Conservation (phyloP, 1,140 invertebrate species). For the Drosophila simulans region DNA sequence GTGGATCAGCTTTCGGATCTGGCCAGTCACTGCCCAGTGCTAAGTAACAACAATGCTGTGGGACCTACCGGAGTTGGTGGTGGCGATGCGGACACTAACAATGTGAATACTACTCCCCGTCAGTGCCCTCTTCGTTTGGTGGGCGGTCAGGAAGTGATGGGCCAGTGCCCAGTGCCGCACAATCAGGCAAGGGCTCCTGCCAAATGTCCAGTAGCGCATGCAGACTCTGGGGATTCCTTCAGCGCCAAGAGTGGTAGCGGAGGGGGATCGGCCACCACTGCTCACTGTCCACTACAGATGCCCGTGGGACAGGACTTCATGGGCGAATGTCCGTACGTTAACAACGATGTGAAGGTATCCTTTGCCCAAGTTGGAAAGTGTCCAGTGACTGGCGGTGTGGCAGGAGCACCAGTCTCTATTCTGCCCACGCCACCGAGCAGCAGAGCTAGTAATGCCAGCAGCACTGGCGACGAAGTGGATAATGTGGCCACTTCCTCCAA, state of each 20-base stretch:
- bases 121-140: conserved; percentile 85
- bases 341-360: conserved; percentile 64
- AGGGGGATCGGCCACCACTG: conserved; percentile 18
- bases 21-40: conserved; percentile 78
- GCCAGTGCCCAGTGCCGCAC: conserved; percentile 85
- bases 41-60: conserved; percentile 45
- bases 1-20: conserved; percentile 79
- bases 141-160: conserved; percentile 86
- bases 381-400: conserved; percentile 53
- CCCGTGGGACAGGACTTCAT: conserved; percentile 86
- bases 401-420: conserved; percentile 31
- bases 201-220: conserved; percentile 73
- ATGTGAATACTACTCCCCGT: conserved; percentile 22
- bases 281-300: conserved; percentile 84
- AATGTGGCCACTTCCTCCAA: conserved; percentile 73
- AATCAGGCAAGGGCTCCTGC: conserved; percentile 65
- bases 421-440: conserved; percentile 63
- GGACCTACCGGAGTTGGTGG: conserved; percentile 45
- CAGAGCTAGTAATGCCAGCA: conserved; percentile 31
- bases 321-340: conserved; percentile 86
- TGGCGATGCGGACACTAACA: conserved; percentile 60
- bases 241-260: conserved; percentile 15
- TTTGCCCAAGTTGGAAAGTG: conserved; percentile 72
- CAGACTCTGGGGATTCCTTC: conserved; percentile 26
- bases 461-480: conserved; percentile 62